phyloP scores from a whole-genome alignment of 2,113 vertebrate species.

The Shinisaurus crocodilurus region DNA sequence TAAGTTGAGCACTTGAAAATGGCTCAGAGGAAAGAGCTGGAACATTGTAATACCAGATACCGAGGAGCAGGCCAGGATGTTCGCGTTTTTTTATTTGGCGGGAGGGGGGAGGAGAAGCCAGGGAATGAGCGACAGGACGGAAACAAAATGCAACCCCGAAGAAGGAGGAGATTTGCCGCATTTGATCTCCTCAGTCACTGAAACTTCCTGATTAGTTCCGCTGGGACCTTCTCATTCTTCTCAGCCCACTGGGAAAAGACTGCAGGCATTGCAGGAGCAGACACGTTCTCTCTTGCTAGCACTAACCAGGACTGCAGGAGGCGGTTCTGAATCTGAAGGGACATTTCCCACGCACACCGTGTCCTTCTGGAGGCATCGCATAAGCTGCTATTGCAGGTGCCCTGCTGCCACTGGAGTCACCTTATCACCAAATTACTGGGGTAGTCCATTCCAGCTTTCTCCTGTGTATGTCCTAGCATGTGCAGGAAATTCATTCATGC shows the following conservation, averaged over 20 bases:
- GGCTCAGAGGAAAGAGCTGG: conserved; percentile 80
- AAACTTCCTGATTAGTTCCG: conserved; percentile 66
- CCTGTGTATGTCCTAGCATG: not conserved
- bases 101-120: conserved; percentile 42
- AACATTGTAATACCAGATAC: conserved; percentile 76
- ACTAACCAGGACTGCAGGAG: not conserved
- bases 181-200: conserved; percentile 66
- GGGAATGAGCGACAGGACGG: conserved; percentile 66
- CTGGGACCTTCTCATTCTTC: conserved; percentile 41
- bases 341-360: not conserved
- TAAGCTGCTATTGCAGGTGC: not conserved
- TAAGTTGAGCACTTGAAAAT: conserved; percentile 81
- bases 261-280: not conserved
- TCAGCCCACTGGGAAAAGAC: not conserved
- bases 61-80: conserved; percentile 74
- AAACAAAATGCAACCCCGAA: conserved; percentile 65
- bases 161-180: conserved; percentile 66
- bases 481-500: not conserved
- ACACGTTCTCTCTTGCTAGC: not conserved
- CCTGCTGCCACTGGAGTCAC: not conserved
- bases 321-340: not conserved
- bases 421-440: not conserved
- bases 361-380: not conserved
- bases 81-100: conserved; percentile 54
- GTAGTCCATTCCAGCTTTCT: not conserved